These are phyloP conservation scores for Zaprionus lineosus DNA, from an alignment of 2,888 invertebrate genomes.

Conservation along the genomic window DNA sequence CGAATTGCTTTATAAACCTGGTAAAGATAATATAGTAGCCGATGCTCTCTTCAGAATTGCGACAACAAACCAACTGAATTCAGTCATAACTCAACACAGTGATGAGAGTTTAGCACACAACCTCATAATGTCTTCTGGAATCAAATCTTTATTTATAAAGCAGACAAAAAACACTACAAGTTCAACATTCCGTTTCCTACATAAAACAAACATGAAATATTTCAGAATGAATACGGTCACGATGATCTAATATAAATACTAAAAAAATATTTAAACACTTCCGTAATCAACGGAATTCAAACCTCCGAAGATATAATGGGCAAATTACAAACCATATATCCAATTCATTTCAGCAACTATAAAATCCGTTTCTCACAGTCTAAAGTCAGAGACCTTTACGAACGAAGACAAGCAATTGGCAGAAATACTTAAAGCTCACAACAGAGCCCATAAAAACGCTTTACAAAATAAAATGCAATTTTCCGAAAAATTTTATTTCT, in stretches of 20 bases:
- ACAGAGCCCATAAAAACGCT: too few relatives aligned
- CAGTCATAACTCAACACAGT: too few relatives aligned
- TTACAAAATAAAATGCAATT: too few relatives aligned
- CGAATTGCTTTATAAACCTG: constrained; percentile 75
- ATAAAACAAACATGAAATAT: too few relatives aligned
- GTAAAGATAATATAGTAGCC: constrained; percentile 47
- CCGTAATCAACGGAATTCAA: too few relatives aligned
- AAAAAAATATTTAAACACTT: too few relatives aligned
- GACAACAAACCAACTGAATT: too few relatives aligned
- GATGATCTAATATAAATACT: constrained; percentile 12
- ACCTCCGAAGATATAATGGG: constrained; percentile 27
- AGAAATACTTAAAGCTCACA: too few relatives aligned
- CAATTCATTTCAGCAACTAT: constrained; percentile 9
- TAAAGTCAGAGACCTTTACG: constrained; percentile 11
- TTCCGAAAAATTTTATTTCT: too few relatives aligned
- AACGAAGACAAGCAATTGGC: constrained; percentile 33
- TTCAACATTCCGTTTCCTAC: constrained; percentile 9
- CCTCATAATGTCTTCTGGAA: background rate
- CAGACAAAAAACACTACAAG: background rate
- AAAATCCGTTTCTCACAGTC: constrained; percentile 7
- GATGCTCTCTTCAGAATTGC: constrained; percentile 17
- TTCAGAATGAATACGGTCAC: too few relatives aligned
- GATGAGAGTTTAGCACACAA: too few relatives aligned
- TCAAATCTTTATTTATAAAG: background rate
- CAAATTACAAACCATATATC: constrained; percentile 24